Evolutionary conservation across 2,113 vertebrate genomes (phyloP).

Genomic region (Nothoprocta pentlandii): DNA sequence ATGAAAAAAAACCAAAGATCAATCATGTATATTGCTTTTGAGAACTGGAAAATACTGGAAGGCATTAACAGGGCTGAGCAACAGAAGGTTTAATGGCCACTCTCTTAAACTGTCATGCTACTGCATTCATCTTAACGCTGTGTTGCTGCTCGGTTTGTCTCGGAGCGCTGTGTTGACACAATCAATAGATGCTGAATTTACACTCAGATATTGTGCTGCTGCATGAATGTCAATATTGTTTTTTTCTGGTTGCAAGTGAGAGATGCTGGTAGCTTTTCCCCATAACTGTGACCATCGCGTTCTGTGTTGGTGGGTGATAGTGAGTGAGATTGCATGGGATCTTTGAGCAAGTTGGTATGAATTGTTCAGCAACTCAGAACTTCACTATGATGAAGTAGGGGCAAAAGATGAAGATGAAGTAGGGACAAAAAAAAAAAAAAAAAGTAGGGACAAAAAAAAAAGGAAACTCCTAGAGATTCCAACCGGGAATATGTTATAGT

Average conservation of each 20-base stretch:
- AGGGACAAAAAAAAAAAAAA: background rate
- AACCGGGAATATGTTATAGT: background rate
- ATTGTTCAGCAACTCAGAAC: background rate
- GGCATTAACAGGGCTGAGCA: background rate
- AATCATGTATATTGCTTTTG: background rate
- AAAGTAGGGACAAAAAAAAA: background rate
- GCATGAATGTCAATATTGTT: background rate
- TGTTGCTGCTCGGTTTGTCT: background rate
- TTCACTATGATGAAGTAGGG: background rate
- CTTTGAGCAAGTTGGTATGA: background rate
- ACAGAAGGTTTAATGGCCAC: background rate
- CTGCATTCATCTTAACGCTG: background rate
- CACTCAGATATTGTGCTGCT: background rate
- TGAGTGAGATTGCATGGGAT: background rate
- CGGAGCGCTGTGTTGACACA: accelerated
- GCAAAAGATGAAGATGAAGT: background rate
- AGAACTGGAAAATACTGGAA: background rate
- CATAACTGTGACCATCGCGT: accelerated
- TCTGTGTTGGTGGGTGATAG: background rate
- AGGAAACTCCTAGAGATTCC: background rate
- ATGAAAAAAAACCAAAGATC: background rate
- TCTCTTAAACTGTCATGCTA: background rate
- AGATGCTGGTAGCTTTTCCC: background rate
- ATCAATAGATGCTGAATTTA: background rate
- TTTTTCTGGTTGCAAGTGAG: background rate